These are phyloP conservation scores for Drosophila littoralis DNA, from an alignment of 1,140 invertebrate species.

Conservation along the genomic window DNA sequence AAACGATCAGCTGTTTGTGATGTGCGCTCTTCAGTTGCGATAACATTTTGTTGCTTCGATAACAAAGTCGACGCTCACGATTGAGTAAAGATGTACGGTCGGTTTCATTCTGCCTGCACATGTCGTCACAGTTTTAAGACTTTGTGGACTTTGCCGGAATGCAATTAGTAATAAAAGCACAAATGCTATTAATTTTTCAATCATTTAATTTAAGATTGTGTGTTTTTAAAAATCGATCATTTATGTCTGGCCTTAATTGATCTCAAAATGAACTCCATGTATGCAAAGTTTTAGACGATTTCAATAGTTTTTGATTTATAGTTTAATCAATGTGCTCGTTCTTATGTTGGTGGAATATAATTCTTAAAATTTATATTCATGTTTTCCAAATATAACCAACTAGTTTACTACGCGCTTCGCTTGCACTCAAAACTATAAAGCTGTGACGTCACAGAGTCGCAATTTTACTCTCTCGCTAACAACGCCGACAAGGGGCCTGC, in stretches of 20 bases:
- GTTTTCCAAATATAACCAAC: no score
- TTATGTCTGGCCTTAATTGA: not conserved
- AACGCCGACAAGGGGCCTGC: conserved; percentile 35
- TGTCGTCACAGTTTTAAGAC: conserved; percentile 30
- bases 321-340: no score
- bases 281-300: no score
- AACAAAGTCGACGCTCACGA: not conserved
- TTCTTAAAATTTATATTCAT: no score
- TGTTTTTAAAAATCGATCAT: not conserved
- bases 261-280: no score
- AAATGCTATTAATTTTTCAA: not conserved
- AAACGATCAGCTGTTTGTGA: conserved; percentile 1
- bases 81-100: not conserved
- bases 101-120: not conserved
- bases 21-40: not conserved
- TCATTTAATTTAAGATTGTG: not conserved
- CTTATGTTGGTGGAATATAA: no score
- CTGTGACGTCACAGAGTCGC: conserved; percentile 34
- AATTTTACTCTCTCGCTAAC: conserved; percentile 4
- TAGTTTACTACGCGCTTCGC: not conserved
- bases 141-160: no score
- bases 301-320: no score
- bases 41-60: not conserved
- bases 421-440: not conserved
- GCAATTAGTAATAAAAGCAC: not conserved